phyloP scores from a whole-genome alignment of 2,888 invertebrate species.

The Penaeus monodon region DNA sequence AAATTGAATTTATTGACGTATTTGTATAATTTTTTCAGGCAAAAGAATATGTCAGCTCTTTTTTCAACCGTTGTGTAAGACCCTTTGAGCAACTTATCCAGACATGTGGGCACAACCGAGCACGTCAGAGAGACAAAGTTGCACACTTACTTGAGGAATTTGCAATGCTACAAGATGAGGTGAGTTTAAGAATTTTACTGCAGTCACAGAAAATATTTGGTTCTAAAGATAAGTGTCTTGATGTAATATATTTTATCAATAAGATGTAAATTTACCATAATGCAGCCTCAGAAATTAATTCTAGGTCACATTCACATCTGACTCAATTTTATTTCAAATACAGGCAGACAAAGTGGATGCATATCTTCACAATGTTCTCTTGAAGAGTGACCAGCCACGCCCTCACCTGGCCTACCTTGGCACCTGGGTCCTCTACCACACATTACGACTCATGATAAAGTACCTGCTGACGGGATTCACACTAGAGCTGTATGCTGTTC shows the following conservation, averaged over 20 bases:
- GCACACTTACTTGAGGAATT: conserved; percentile 91
- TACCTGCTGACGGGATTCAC: conserved; percentile 95
- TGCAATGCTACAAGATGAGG: conserved; percentile 91
- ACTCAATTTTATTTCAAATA: neutral
- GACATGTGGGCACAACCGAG: conserved; percentile 93
- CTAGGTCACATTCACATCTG: too few species aligned
- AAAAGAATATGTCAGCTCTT: conserved; percentile 89
- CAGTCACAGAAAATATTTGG: neutral
- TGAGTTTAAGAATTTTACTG: conserved; percentile 68
- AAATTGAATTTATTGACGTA: neutral
- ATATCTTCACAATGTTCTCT: conserved; percentile 79
- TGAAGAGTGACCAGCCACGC: conserved; percentile 79
- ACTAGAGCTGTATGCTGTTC: conserved; percentile 92
- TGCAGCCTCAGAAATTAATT: too few species aligned
- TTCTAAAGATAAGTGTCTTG: neutral
- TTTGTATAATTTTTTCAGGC: conserved; percentile 72
- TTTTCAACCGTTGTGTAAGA: conserved; percentile 86
- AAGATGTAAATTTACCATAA: too few species aligned
- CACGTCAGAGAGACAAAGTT: conserved; percentile 93
- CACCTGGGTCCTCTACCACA: conserved; percentile 96
- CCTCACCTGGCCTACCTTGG: conserved; percentile 88
- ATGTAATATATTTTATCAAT: neutral
- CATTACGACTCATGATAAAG: conserved; percentile 90
- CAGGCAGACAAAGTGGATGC: conserved; percentile 93
- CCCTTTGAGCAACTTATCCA: conserved; percentile 89